phyloP scores from a whole-genome alignment of 2,113 vertebrate genomes.

The Sakesphorus luctuosus region DNA sequence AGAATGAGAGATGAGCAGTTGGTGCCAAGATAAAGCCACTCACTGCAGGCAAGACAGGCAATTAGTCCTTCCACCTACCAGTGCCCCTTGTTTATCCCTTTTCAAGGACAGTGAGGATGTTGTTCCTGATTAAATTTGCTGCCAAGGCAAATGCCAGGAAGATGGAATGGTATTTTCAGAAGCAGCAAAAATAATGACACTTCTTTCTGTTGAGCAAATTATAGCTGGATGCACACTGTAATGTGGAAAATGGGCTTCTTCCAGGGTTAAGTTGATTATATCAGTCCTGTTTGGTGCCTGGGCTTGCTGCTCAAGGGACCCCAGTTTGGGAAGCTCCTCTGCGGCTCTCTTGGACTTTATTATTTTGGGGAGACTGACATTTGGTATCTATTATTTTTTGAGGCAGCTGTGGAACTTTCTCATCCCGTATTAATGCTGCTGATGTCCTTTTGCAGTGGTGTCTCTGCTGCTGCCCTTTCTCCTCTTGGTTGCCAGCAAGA shows the following conservation, averaged over 20 bases:
- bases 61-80: background rate
- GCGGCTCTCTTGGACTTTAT: background rate
- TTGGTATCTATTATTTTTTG: fast-evolving
- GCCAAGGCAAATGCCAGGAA: background rate
- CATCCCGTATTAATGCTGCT: fast-evolving
- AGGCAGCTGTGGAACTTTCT: background rate
- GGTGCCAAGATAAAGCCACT: background rate
- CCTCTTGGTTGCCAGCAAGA: no score
- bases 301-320: background rate
- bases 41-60: background rate
- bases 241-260: background rate
- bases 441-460: background rate
- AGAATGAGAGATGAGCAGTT: background rate
- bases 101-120: background rate
- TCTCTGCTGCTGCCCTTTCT: background rate
- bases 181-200: background rate
- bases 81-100: background rate
- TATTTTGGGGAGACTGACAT: fast-evolving
- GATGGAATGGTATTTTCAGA: background rate
- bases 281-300: background rate
- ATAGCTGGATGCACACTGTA: background rate
- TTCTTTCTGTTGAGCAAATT: background rate
- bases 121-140: background rate
- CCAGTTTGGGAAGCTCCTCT: background rate
- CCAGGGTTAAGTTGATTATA: background rate